These are phyloP conservation scores for Nomada lathburiana DNA, from an alignment of 2,888 invertebrate species.

Conservation along the genomic window DNA sequence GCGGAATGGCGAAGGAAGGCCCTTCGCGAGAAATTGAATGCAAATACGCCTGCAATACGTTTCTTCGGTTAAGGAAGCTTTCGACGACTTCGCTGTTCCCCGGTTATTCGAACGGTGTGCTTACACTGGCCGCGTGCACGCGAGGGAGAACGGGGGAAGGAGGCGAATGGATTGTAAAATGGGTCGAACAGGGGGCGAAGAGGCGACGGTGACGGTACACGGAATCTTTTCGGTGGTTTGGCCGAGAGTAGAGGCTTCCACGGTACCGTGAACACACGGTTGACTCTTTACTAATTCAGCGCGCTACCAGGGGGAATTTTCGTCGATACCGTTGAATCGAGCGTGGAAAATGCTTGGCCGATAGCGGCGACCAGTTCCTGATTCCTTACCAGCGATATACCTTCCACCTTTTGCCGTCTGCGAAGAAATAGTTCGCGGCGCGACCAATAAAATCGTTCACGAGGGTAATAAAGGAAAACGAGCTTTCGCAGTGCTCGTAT, in stretches of 20 bases:
- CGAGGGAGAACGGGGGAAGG: neutral
- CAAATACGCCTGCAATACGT: constrained; percentile 76
- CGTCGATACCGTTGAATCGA: constrained; percentile 48
- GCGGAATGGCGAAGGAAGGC: constrained; percentile 31
- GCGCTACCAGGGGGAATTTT: constrained; percentile 75
- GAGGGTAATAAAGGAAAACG: constrained; percentile 40
- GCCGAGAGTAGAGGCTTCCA: constrained; percentile 27
- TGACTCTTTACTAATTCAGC: constrained; percentile 79
- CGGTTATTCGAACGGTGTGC: constrained; percentile 56
- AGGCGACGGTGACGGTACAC: neutral
- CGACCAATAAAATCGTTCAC: constrained; percentile 31
- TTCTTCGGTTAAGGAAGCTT: constrained; percentile 51
- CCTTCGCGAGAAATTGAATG: constrained; percentile 79
- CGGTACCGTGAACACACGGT: constrained; percentile 42
- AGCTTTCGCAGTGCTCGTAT: constrained; percentile 36
- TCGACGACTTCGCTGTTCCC: constrained; percentile 57
- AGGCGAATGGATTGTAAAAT: constrained; percentile 36
- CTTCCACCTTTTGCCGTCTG: neutral
- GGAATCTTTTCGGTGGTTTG: constrained; percentile 42
- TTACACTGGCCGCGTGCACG: constrained; percentile 40
- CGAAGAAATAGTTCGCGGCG: neutral
- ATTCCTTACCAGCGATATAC: neutral
- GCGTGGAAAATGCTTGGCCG: neutral
- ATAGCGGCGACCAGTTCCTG: neutral
- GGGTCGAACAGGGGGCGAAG: constrained; percentile 10